These are phyloP conservation scores for Penaeus indicus DNA, from an alignment of 1,140 invertebrate genomes.

Conservation along the genomic window DNA sequence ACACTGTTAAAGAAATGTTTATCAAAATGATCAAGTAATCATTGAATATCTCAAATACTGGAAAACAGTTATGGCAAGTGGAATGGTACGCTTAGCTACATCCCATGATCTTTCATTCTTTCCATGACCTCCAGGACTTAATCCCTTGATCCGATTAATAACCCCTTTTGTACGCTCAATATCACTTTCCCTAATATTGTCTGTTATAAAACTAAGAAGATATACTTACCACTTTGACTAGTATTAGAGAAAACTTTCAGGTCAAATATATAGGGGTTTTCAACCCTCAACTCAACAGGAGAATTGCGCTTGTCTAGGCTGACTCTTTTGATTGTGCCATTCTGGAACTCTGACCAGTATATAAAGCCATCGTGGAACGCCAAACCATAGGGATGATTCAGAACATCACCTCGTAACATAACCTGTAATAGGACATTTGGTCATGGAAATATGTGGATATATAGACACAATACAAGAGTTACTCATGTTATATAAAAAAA, in stretches of 20 bases:
- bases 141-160: no score
- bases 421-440: conserved; percentile 51
- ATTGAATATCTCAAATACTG: no score
- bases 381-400: conserved; percentile 75
- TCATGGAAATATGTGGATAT: no score
- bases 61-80: no score
- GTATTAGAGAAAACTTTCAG: conserved; percentile 76
- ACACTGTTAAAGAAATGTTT: not conserved
- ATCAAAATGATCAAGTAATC: no score
- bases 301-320: conserved; percentile 69
- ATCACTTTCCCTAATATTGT: no score
- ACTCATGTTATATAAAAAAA: no score
- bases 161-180: no score
- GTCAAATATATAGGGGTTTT: conserved; percentile 73
- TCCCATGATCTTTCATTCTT: no score
- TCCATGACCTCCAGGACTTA: no score
- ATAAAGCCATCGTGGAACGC: conserved; percentile 71
- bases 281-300: conserved; percentile 65
- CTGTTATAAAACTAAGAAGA: not conserved
- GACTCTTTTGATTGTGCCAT: conserved; percentile 74
- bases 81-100: no score
- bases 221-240: conserved; percentile 71
- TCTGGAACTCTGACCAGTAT: conserved; percentile 76
- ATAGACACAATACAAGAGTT: not conserved
- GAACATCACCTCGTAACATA: conserved; percentile 68